A percentile compares a stretch with the other conserved stretches of the same genome.
Conservation (phyloP, 1,140 invertebrate genomes). For the Drusus annulatus region DNA sequence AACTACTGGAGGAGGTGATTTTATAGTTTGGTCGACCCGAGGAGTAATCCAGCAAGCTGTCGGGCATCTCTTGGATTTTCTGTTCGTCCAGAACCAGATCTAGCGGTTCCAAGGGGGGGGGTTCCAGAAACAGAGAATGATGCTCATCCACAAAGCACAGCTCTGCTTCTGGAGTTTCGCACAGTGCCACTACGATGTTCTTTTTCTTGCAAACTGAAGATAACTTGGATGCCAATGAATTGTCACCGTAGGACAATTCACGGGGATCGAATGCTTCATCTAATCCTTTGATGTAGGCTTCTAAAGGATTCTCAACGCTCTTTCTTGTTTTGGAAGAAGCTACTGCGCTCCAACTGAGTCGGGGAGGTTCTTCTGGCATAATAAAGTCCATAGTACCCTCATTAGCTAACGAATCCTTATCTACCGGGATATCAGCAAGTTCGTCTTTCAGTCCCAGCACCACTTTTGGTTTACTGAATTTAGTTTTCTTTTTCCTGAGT, state of each 20-base stretch:
- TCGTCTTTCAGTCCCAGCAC: conserved; percentile 12
- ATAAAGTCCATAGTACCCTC: conserved; percentile 18
- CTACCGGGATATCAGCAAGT: background rate
- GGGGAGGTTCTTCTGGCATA: conserved; percentile 30
- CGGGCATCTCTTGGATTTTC: conserved; percentile 68
- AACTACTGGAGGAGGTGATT: background rate
- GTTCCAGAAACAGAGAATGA: conserved; percentile 64
- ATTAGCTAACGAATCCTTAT: background rate
- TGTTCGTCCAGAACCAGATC: conserved; percentile 67
- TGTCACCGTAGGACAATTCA: background rate
- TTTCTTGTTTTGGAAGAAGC: conserved; percentile 32
- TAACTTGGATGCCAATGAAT: conserved; percentile 60
- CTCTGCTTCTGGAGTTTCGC: conserved; percentile 64
- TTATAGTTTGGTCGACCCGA: background rate
- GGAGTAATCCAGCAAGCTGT: conserved; percentile 50
- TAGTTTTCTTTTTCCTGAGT: conserved; percentile 64
- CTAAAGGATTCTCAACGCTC: conserved; percentile 8
- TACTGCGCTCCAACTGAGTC: conserved; percentile 45
- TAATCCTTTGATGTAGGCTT: no score
- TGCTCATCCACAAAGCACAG: conserved; percentile 69
- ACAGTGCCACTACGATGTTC: conserved; percentile 69
- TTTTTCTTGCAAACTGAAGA: conserved; percentile 67
- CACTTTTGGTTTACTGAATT: conserved; percentile 58
- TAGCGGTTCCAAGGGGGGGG: conserved; percentile 67
- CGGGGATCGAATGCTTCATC: conserved; percentile 3